phyloP scores from a whole-genome alignment of 2,113 vertebrate genomes.

The Malaclemys terrapin region DNA sequence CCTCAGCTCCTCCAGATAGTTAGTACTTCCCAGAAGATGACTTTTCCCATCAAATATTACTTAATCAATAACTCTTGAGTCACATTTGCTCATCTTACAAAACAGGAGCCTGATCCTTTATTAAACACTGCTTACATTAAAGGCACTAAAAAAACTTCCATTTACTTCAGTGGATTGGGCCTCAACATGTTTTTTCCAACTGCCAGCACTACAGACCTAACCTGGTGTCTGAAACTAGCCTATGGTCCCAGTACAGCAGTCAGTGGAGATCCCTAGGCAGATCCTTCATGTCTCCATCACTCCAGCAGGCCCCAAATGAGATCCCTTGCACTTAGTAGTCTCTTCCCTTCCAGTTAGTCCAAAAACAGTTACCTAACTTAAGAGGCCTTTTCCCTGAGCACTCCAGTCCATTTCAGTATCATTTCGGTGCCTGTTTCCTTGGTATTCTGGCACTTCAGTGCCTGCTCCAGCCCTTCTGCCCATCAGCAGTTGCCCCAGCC shows the following conservation, averaged over 20 bases:
- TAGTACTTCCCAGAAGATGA: neutral
- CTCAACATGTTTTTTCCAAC: neutral
- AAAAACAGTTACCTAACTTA: fast-evolving
- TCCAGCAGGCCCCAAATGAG: neutral
- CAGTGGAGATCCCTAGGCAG: neutral
- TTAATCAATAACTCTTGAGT: neutral
- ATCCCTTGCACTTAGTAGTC: fast-evolving
- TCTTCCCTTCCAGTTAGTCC: fast-evolving
- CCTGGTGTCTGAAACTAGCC: neutral
- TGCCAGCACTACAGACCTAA: neutral
- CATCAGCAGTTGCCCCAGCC: neutral
- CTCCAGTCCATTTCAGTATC: neutral
- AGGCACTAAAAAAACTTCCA: neutral
- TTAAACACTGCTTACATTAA: neutral
- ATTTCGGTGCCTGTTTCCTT: neutral
- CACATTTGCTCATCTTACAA: neutral
- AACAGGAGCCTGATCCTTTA: neutral
- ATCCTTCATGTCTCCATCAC: fast-evolving
- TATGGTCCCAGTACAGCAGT: neutral
- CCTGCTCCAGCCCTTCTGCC: neutral
- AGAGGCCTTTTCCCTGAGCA: neutral
- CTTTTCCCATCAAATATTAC: neutral
- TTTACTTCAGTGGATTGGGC: neutral
- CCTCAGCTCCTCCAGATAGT: neutral
- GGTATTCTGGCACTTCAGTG: neutral